Conservation (phyloP, 2,888 invertebrate genomes). For the Barypeithes pellucidus region DNA sequence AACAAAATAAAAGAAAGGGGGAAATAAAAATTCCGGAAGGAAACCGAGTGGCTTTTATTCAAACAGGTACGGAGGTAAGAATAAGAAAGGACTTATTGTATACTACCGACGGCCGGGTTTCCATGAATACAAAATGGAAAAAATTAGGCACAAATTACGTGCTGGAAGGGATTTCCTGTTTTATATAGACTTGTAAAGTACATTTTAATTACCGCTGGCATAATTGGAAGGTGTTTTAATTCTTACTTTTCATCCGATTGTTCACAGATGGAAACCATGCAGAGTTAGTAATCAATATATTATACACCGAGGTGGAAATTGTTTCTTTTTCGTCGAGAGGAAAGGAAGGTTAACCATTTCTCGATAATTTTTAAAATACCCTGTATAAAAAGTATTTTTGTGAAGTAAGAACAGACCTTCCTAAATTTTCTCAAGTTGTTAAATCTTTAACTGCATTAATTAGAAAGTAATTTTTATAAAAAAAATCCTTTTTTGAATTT, state of each 20-base stretch:
- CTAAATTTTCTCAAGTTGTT: too few species aligned
- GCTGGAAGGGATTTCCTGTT: neutral
- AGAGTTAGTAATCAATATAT: too few species aligned
- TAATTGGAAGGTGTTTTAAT: neutral
- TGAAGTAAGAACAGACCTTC: too few species aligned
- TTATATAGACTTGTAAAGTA: neutral
- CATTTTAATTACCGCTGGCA: neutral
- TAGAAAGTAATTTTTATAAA: too few species aligned
- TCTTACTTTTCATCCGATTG: neutral
- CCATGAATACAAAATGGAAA: constrained; percentile 13
- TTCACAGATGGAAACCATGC: too few species aligned
- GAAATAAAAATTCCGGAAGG: constrained; percentile 26
- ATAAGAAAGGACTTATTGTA: constrained; percentile 25
- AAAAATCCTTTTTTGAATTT: too few species aligned
- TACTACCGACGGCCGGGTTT: constrained; percentile 1
- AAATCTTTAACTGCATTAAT: too few species aligned
- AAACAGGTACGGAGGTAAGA: constrained; percentile 16
- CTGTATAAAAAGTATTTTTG: too few species aligned
- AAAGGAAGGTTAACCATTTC: too few species aligned
- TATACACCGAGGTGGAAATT: too few species aligned
- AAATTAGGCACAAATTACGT: constrained; percentile 9
- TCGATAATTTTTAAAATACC: too few species aligned
- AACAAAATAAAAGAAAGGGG: constrained; percentile 26
- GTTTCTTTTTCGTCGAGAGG: too few species aligned
- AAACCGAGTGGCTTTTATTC: constrained; percentile 26